phyloP scores from a whole-genome alignment of 1,140 invertebrate species.

The Oedothorax gibbosus region DNA sequence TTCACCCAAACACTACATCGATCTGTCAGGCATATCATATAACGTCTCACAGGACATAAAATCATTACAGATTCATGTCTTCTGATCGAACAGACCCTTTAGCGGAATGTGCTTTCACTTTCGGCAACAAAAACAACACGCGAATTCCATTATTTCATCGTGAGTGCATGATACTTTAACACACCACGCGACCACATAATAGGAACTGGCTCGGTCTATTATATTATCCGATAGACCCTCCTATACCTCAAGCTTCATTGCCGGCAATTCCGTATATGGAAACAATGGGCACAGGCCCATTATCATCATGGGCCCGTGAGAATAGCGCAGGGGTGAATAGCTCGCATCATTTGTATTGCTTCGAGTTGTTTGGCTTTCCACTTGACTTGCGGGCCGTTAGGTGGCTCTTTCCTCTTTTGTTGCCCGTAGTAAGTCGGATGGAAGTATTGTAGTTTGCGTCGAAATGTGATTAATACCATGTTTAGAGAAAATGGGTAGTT shows the following conservation, averaged over 20 bases:
- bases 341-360: constrained; percentile 50
- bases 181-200: constrained; percentile 25
- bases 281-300: constrained; percentile 30
- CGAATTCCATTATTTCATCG: neutral
- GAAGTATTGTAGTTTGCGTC: too few relatives aligned
- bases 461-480: too few relatives aligned
- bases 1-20: too few relatives aligned
- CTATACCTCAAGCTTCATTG: constrained; percentile 43
- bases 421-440: too few relatives aligned
- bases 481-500: too few relatives aligned
- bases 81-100: too few relatives aligned
- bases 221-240: constrained; percentile 27
- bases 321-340: constrained; percentile 36
- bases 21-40: too few relatives aligned
- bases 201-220: constrained; percentile 10
- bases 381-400: constrained; percentile 40
- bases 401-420: neutral
- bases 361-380: constrained; percentile 42
- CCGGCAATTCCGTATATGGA: constrained; percentile 51
- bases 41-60: too few relatives aligned
- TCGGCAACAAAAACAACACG: too few relatives aligned
- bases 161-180: constrained; percentile 15
- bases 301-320: constrained; percentile 46
- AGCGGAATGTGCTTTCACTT: too few relatives aligned
- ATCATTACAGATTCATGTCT: too few relatives aligned